These are phyloP conservation scores for Euwallacea similis DNA, from an alignment of 1,140 invertebrate genomes.

Conservation along the genomic window DNA sequence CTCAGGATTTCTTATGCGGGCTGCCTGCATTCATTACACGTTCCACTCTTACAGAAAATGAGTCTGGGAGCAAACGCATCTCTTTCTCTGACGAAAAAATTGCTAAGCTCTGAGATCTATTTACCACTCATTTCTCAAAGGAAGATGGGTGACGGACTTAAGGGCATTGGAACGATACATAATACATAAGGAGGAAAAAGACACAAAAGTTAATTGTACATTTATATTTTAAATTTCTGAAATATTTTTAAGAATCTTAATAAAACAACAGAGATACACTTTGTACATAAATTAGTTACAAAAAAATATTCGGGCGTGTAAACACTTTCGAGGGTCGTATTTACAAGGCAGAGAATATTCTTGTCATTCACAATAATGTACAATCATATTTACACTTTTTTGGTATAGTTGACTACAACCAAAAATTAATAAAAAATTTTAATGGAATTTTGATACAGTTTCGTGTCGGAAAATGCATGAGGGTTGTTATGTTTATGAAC, in stretches of 20 bases:
- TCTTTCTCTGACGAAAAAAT: too few relatives aligned
- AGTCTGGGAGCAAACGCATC: too few relatives aligned
- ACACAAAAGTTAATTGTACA: constrained; percentile 16
- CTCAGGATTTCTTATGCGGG: too few relatives aligned
- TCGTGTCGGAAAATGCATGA: neutral
- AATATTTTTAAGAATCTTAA: constrained; percentile 30
- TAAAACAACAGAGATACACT: constrained; percentile 36
- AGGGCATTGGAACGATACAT: too few relatives aligned
- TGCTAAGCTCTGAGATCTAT: too few relatives aligned
- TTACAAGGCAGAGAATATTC: constrained; percentile 27
- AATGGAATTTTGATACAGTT: too few relatives aligned
- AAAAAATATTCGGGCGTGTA: constrained; percentile 36
- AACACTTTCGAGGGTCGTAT: constrained; percentile 29
- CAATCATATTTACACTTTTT: neutral
- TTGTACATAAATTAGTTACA: constrained; percentile 35
- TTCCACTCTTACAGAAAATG: too few relatives aligned
- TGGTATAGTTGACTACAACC: neutral
- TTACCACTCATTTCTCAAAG: too few relatives aligned
- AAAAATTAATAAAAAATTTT: too few relatives aligned
- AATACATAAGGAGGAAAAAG: too few relatives aligned
- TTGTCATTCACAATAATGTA: constrained; percentile 24
- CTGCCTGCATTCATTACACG: too few relatives aligned
- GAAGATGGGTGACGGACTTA: too few relatives aligned
- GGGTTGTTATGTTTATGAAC: neutral
- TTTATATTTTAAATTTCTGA: constrained; percentile 35